Evolutionary conservation across 1,140 invertebrate genomes (phyloP), one percentile per base, ranked within the genome.

Genomic region (Aradophagus sp.): DNA sequence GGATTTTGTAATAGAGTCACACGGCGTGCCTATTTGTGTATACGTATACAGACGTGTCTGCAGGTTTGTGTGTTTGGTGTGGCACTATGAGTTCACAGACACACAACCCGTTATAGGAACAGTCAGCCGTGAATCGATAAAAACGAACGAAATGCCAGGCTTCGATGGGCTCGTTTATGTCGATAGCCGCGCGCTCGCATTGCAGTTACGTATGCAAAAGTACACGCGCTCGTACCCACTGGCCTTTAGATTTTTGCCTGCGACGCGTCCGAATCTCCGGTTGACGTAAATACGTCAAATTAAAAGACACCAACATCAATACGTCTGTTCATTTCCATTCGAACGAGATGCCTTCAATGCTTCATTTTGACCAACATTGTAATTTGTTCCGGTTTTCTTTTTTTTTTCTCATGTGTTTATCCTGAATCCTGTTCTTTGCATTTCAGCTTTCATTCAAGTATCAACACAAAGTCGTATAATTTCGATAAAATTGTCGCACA

Each of bases 91-190:
- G 35, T 11, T 12, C 62, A 26, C 56, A 59, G 65, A 61, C 45
- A 52, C 32, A 55, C 58, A 73, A 65, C 71, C 66, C 58, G 56
- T 58, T 67, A 70, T 48, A 63, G 66, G 50, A 73, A 71, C 63
- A 68, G 52, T 65, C 50, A 69, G 65, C 55, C 65, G 39, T 66
- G 55, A 73, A 76, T 71, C 67, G 63, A 76, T 76, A 73, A 71
- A 73, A 68, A 68, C 62, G 48, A 71, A 55, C 67, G 42, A 58
- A 73, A 65, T 61, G 62, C 50, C 55, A 67, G 62, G 48, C 55
- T 52, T 65, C 68, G 48, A 53, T 62, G 31, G 58, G 55, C 59
- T 69, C 65, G 66, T 69, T 74, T 73, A 67, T 47, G 56, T 67
- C 62, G 62, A 71, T 66, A 66, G 48, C 48, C 44, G 34, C 47